Conservation (phyloP, 2,888 invertebrate species). For the Linhomoeus sp. region DNA sequence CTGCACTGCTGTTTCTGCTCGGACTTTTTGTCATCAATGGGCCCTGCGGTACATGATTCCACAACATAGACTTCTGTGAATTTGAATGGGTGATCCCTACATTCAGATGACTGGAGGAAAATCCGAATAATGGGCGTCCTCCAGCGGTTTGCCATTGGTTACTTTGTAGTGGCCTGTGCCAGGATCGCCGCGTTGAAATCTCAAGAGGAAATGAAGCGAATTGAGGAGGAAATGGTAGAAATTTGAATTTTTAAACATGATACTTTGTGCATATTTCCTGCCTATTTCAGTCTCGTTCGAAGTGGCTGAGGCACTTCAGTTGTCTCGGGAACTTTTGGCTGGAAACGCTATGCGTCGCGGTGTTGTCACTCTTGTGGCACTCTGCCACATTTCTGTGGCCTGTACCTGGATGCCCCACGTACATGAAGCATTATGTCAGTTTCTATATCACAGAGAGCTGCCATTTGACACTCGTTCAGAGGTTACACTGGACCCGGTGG, state of each 20-base stretch:
- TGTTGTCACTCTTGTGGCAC: constrained; percentile 44
- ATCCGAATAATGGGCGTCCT: constrained; percentile 71
- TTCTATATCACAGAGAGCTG: background rate
- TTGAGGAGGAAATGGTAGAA: too few species aligned
- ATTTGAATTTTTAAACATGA: too few species aligned
- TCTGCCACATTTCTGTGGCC: constrained; percentile 49
- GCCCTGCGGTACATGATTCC: background rate
- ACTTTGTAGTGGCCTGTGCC: constrained; percentile 50
- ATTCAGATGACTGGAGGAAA: constrained; percentile 38
- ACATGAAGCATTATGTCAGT: constrained; percentile 13
- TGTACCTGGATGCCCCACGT: constrained; percentile 62
- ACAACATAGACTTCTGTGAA: background rate
- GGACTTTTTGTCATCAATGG: constrained; percentile 25
- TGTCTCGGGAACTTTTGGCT: constrained; percentile 35
- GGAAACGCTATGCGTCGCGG: constrained; percentile 48
- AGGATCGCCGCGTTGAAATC: constrained; percentile 5
- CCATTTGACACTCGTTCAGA: constrained; percentile 26
- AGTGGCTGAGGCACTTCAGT: too few species aligned
- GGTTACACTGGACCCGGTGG: constrained; percentile 86
- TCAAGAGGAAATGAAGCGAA: too few species aligned
- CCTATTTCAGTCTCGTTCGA: too few species aligned
- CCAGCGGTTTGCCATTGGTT: constrained; percentile 65
- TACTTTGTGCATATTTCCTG: too few species aligned
- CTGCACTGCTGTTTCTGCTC: constrained; percentile 29
- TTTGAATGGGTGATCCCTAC: constrained; percentile 26